These are phyloP conservation scores for Furcula furcula DNA, from an alignment of 2,888 invertebrate species.

Conservation along the genomic window DNA sequence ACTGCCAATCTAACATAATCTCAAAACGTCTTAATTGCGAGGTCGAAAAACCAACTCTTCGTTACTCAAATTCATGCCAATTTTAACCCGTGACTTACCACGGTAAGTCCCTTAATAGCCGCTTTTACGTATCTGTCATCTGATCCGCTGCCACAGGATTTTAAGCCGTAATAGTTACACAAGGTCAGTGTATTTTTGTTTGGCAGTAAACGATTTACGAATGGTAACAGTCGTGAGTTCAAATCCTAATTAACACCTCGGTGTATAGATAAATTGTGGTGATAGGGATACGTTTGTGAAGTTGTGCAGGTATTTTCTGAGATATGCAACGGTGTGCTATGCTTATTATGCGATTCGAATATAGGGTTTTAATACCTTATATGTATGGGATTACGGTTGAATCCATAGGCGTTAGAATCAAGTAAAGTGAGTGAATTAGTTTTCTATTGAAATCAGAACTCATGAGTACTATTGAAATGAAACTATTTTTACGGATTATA, in stretches of 20 bases:
- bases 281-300: constrained; percentile 59
- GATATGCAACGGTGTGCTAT: constrained; percentile 31
- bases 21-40: constrained; percentile 59
- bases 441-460: no score
- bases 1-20: constrained; percentile 19
- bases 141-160: constrained; percentile 15
- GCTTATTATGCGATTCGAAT: constrained; percentile 28
- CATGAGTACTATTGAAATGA: no score
- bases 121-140: constrained; percentile 71
- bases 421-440: no score
- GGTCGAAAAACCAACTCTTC: constrained; percentile 52
- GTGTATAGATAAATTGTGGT: constrained; percentile 72
- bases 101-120: constrained; percentile 64
- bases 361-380: constrained; percentile 4
- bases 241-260: constrained; percentile 78
- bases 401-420: no score
- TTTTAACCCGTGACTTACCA: constrained; percentile 72
- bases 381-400: no score
- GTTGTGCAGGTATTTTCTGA: constrained; percentile 48
- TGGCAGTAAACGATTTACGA: constrained; percentile 26
- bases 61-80: constrained; percentile 66
- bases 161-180: constrained; percentile 21
- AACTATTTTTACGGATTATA: no score
- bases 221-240: constrained; percentile 75
- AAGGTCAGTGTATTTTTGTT: constrained; percentile 32